Evolutionary conservation across 2,113 vertebrate genomes (phyloP).

Genomic region (Limanda limanda): DNA sequence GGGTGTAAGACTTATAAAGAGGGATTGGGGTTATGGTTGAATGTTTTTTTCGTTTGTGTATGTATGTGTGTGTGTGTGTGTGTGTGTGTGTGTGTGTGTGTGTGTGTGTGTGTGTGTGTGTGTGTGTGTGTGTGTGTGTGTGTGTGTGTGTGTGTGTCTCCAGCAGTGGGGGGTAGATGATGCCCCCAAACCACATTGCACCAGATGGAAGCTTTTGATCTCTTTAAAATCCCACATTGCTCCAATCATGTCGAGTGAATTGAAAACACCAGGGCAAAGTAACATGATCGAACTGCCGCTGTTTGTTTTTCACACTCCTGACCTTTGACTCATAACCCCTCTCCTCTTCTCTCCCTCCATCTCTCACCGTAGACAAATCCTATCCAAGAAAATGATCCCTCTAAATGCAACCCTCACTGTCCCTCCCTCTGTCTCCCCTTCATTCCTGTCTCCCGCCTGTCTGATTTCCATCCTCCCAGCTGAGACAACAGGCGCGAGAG

Average conservation of each 20-base stretch:
- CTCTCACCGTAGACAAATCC: constrained; percentile 3
- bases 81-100: constrained; percentile 3
- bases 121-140: neutral
- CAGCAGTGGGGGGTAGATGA: constrained; percentile 49
- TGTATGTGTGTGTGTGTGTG: neutral
- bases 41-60: constrained; percentile 7
- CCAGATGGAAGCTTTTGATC: constrained; percentile 68
- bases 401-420: constrained; percentile 7
- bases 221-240: constrained; percentile 33
- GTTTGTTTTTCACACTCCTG: neutral
- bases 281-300: neutral
- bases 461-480: constrained; percentile 79
- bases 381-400: constrained; percentile 21
- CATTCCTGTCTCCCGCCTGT: constrained; percentile 54
- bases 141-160: constrained; percentile 2
- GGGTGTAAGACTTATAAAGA: constrained; percentile 37
- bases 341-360: neutral
- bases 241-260: neutral
- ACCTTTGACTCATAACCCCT: constrained; percentile 26
- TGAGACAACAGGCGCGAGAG: constrained; percentile 76
- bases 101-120: constrained; percentile 11
- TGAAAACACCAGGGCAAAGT: neutral
- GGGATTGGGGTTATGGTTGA: constrained; percentile 46
- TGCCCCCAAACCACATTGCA: constrained; percentile 53
- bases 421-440: constrained; percentile 22